phyloP scores from a whole-genome alignment of 2,888 invertebrate species.

The Caenorhabditis sp. region DNA sequence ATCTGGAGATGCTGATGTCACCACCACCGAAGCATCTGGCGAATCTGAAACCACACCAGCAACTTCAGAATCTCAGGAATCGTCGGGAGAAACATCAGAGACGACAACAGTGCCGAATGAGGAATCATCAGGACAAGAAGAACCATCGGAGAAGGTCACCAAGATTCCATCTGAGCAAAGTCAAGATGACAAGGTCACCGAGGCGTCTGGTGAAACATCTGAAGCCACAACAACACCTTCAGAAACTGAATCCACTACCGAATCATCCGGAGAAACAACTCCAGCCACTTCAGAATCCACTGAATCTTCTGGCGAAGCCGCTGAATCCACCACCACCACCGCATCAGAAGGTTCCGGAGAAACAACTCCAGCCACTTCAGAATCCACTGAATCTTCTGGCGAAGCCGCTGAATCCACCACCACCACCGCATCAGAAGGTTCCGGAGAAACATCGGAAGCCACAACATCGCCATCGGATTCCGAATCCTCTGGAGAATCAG shows the following conservation, averaged over 20 bases:
- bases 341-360: slow-evolving; percentile 11
- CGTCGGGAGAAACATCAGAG: slow-evolving; percentile 3
- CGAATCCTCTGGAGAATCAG: slow-evolving; percentile 29
- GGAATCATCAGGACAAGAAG: slow-evolving; percentile 7
- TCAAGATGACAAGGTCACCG: background rate
- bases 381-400: slow-evolving; percentile 16
- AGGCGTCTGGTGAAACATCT: background rate
- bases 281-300: slow-evolving; percentile 6
- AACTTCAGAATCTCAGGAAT: background rate
- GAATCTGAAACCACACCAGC: slow-evolving; percentile 12
- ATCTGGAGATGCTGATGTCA: slow-evolving; percentile 2
- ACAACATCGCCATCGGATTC: background rate
- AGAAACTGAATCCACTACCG: background rate
- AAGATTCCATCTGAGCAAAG: slow-evolving; percentile 2
- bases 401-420: slow-evolving; percentile 19
- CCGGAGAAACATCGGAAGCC: background rate
- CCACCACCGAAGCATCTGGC: slow-evolving; percentile 5
- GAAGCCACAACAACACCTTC: slow-evolving; percentile 9
- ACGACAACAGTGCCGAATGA: background rate
- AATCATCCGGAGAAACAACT: slow-evolving; percentile 19
- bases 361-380: slow-evolving; percentile 11
- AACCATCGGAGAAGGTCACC: background rate
- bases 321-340: slow-evolving; percentile 9
- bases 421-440: background rate
- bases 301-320: slow-evolving; percentile 11